Conservation (phyloP, 2,888 invertebrate genomes). For the Epinotia demarniana region DNA sequence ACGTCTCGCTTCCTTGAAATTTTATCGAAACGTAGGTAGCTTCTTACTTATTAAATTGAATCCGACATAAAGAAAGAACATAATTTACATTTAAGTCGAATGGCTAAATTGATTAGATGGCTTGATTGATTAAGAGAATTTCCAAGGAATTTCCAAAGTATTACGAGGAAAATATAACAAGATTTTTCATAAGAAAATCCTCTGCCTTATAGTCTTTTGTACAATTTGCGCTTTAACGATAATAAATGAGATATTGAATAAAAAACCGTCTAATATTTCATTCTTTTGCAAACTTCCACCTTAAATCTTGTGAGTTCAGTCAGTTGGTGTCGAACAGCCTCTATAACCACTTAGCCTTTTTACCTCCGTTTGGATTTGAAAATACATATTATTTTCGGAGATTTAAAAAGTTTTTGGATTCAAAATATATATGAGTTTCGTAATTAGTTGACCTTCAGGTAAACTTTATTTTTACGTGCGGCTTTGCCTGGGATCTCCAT, state of each 20-base stretch:
- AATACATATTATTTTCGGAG: slow-evolving; percentile 14
- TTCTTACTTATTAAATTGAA: too few species aligned
- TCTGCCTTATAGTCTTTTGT: background rate
- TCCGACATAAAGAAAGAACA: too few species aligned
- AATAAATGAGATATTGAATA: background rate
- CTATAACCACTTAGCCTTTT: slow-evolving; percentile 28
- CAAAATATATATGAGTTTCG: background rate
- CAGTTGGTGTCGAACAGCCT: slow-evolving; percentile 1
- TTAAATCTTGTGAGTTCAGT: slow-evolving; percentile 16
- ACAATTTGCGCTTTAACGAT: background rate
- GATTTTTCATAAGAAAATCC: background rate
- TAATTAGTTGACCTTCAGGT: too few species aligned
- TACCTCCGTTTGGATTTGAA: background rate
- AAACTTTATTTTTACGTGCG: too few species aligned
- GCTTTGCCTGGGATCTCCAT: too few species aligned
- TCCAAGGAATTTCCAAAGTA: too few species aligned
- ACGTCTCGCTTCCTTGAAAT: too few species aligned
- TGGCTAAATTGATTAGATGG: too few species aligned
- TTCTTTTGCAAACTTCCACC: slow-evolving; percentile 4
- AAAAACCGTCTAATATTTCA: background rate
- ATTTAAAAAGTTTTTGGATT: background rate
- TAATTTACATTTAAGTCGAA: too few species aligned
- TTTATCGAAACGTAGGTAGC: too few species aligned
- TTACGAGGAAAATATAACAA: background rate
- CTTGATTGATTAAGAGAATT: too few species aligned